Percentiles rank a stretch among this genome's conserved stretches.
Evolutionary conservation across 2,113 vertebrate species (phyloP).

Genomic region (Chelonoidis abingdonii): DNA sequence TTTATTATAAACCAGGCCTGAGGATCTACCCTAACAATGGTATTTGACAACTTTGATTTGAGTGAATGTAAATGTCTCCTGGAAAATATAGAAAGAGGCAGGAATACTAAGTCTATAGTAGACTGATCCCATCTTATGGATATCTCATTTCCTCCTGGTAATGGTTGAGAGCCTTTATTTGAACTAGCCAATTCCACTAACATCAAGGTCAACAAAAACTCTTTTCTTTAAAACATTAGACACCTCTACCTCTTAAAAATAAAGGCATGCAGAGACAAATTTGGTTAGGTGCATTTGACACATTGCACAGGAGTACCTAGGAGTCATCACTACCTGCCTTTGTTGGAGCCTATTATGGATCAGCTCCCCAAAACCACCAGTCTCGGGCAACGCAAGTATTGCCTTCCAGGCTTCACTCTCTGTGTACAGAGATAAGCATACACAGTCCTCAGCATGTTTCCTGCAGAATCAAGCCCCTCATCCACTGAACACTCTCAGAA

Average conservation of each 20-base stretch:
- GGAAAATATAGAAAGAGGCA: background rate
- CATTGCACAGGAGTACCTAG: background rate
- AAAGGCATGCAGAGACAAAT: background rate
- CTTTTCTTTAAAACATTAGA: background rate
- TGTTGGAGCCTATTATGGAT: background rate
- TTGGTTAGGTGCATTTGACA: background rate
- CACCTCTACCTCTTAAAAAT: background rate
- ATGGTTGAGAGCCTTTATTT: background rate
- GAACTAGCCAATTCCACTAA: background rate
- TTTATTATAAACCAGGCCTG: too few species aligned
- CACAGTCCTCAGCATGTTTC: background rate
- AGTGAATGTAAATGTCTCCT: background rate
- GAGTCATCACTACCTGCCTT: background rate
- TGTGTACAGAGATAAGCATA: background rate
- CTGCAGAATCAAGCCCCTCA: background rate
- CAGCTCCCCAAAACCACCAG: background rate
- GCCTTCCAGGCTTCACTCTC: background rate
- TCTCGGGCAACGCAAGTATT: background rate
- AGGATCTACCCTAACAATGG: too few species aligned
- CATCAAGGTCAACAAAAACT: background rate
- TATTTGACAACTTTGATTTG: background rate
- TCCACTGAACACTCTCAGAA: background rate
- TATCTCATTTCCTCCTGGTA: background rate
- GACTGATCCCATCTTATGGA: background rate
- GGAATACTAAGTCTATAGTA: background rate